Evolutionary conservation across 2,888 invertebrate genomes (phyloP), one percentile per base, ranked within the genome.

Genomic region (Brassicogethes aeneus): DNA sequence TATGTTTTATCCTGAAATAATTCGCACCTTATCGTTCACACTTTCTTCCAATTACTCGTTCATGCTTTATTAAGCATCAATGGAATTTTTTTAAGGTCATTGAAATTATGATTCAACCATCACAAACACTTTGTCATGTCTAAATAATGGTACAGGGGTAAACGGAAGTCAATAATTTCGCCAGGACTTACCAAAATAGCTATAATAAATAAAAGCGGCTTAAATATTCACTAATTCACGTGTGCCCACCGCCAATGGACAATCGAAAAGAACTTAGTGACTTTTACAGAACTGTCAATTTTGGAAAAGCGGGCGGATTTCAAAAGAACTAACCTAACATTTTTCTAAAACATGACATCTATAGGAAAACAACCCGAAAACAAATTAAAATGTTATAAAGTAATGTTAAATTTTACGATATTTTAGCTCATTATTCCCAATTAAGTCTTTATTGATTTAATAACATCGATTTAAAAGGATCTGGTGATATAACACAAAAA

Each of bases 131-230:
- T n/a, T n/a, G n/a, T n/a, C n/a, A n/a, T n/a, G n/a, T n/a, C n/a
- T n/a, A n/a, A n/a, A n/a, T n/a, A n/a, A n/a, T n/a, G n/a, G n/a
- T n/a, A n/a, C n/a, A n/a, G n/a, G n/a, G n/a, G n/a, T n/a, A n/a
- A n/a, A 23, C 23, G 23, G 5, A 10, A 10, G 23, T 5, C 10
- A 10, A 23, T 23, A 5, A 23, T 23, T 23, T 23, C 23, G 23
- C 5, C 5, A 7, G 23, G 10, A 44, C 53, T 48, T 43, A 51
- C 51, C 46, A 33, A 36, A 33, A 38, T 46, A 35, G 46, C 46
- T 45, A 43, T 44, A 46, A 48, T 48, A 45, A 44, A 48, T 46
- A 51, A 51, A 51, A 48, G 42, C 42, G 45, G 51, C 38, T 45
- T 42, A 45, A 49, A 43, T 48, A 48, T 43, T 43, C 45, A 43